Evolutionary conservation across 2,888 invertebrate genomes (phyloP), one percentile per base, ranked within the genome.

Genomic region (Torymus auratus): DNA sequence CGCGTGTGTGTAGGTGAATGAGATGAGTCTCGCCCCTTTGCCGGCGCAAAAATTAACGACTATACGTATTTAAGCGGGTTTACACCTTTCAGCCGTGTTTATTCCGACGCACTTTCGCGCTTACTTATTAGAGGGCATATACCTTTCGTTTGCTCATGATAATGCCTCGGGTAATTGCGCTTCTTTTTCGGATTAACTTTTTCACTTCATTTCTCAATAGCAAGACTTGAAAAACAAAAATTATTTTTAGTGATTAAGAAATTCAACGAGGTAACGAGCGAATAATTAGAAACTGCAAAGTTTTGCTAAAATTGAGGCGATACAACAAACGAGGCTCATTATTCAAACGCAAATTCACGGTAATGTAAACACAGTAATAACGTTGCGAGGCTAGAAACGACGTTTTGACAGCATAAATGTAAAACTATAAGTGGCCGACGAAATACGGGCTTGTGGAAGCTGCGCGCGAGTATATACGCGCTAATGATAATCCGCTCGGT

Each of bases 401-500:
- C 10, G 28, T 68, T 53, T 67, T 55, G 68, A 55, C 53, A 20
- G 77, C 11, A n/a, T 28, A 41, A 69, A 41, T 62, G 62, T 12
- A 70, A 58, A 65, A 68, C 64, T 79, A 58, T 15, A 56, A 71
- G 72, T 61, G 53, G 78, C 70, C n/a, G 50, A n/a, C 41, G 14
- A 15, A 3, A 28, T n/a, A 52, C 28, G 64, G 23, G n/a, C n/a
- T 75, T 23, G 41, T 56, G 69, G 70, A 64, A 55, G 17, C n/a
- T n/a, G 20, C 7, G 55, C 23, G n/a, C 23, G 56, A 17, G 65
- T n/a, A 20, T 11, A n/a, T n/a, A 23, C 53, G 20, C 56, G 77
- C 61, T 60, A 67, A 72, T 78, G 67, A 80, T 60, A 69, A 72
- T 61, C 68, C 17, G 74, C 17, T 71, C 58, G 75, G 71, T 15